phyloP scores from a whole-genome alignment of 2,888 invertebrate genomes.

The Drosophila merina region DNA sequence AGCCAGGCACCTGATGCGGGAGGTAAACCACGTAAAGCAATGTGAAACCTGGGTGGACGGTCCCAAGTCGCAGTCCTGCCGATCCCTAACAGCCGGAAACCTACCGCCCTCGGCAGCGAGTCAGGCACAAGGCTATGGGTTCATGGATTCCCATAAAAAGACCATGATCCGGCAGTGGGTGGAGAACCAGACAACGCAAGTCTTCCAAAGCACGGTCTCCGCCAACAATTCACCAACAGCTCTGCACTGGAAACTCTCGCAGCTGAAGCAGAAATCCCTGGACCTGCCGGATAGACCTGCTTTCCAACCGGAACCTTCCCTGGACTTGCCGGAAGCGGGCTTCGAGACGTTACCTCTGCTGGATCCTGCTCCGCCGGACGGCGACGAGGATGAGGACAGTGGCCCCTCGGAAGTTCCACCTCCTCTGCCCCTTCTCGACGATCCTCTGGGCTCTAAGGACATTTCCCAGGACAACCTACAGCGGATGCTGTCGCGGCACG shows the following conservation, averaged over 20 bases:
- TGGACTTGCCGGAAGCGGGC: constrained; percentile 39
- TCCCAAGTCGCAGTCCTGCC: constrained; percentile 88
- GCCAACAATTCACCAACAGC: constrained; percentile 86
- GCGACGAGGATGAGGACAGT: constrained; percentile 90
- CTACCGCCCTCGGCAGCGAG: constrained; percentile 73
- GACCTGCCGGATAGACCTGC: constrained; percentile 69
- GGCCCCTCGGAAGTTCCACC: constrained; percentile 93
- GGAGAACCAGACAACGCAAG: constrained; percentile 94
- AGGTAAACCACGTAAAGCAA: constrained; percentile 90
- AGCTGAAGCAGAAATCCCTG: constrained; percentile 85
- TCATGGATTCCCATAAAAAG: constrained; percentile 96
- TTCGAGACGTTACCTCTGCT: constrained; percentile 51
- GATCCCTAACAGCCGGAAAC: constrained; percentile 84
- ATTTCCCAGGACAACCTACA: constrained; percentile 93
- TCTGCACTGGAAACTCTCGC: constrained; percentile 85
- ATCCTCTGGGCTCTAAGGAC: constrained; percentile 91
- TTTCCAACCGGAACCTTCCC: constrained; percentile 83
- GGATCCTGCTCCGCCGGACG: constrained; percentile 82
- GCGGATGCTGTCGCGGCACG: constrained; percentile 83
- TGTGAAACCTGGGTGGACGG: constrained; percentile 98
- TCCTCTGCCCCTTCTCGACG: constrained; percentile 91
- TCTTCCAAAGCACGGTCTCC: constrained; percentile 86
- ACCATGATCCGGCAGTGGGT: constrained; percentile 97
- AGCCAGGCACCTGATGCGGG: constrained; percentile 91
- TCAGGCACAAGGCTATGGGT: constrained; percentile 88